These are phyloP conservation scores for Apantesis nais DNA, from an alignment of 2,888 invertebrate species.

Conservation along the genomic window DNA sequence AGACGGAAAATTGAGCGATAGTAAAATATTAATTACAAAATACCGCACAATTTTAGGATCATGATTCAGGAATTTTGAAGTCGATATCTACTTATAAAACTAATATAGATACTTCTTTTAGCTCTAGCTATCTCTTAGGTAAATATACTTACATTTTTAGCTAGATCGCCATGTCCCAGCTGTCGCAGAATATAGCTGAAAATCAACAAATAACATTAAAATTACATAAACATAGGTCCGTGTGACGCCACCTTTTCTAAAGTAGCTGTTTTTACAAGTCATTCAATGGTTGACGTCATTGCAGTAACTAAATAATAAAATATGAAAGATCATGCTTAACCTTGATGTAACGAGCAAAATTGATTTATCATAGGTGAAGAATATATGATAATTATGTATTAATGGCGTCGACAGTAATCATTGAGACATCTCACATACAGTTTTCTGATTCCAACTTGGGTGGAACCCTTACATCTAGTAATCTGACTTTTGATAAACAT, in stretches of 20 bases:
- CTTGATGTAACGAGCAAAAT: neutral
- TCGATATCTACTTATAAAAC: too few species aligned
- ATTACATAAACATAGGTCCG: neutral
- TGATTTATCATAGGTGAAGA: neutral
- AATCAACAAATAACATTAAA: conserved; percentile 17
- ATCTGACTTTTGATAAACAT: too few species aligned
- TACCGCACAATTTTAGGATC: too few species aligned
- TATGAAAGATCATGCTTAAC: conserved; percentile 2
- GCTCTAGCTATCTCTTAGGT: too few species aligned
- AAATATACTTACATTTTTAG: conserved; percentile 88
- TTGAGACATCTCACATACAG: too few species aligned
- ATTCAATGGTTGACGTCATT: conserved; percentile 8
- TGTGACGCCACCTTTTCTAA: conserved; percentile 7
- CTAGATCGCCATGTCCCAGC: conserved; percentile 88
- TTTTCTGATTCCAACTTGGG: too few species aligned
- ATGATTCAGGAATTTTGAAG: too few species aligned
- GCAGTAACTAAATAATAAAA: neutral
- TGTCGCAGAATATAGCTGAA: conserved; percentile 91
- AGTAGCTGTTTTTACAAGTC: neutral
- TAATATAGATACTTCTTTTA: too few species aligned
- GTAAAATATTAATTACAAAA: too few species aligned
- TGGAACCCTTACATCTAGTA: too few species aligned
- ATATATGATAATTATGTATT: neutral
- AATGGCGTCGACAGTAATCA: too few species aligned
- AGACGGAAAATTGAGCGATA: too few species aligned